These are phyloP conservation scores for Strigops habroptila DNA, from an alignment of 2,113 vertebrate species.

Conservation along the genomic window DNA sequence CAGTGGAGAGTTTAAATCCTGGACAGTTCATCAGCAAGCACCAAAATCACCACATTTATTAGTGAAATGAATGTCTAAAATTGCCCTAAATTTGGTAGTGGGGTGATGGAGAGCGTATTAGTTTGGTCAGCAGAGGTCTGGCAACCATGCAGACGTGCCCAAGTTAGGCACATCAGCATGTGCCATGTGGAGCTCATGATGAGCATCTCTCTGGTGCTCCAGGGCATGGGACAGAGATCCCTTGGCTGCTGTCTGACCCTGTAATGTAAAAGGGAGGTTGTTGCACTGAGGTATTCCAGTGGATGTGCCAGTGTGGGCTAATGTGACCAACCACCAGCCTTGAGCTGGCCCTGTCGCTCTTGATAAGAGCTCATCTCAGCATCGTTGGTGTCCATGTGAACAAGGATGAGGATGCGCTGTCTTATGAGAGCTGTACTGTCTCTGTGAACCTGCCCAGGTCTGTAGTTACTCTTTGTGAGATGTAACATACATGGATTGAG, in stretches of 20 bases:
- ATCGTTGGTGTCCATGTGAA: background rate
- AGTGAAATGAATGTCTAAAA: background rate
- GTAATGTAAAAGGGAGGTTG: rapidly evolving
- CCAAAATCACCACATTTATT: background rate
- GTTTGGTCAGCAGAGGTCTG: background rate
- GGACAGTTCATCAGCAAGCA: background rate
- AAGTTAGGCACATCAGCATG: no score
- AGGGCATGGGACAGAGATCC: background rate
- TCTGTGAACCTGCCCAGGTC: background rate
- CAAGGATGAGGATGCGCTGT: background rate
- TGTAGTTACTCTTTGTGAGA: background rate
- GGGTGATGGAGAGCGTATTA: background rate
- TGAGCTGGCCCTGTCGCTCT: background rate
- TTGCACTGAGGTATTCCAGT: background rate
- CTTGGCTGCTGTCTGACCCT: background rate
- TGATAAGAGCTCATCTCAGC: background rate
- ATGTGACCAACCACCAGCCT: background rate
- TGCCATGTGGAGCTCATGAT: no score
- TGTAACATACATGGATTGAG: background rate
- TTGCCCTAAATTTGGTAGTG: background rate
- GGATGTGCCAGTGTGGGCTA: background rate
- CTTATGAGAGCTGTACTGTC: rapidly evolving
- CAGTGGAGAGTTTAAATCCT: background rate
- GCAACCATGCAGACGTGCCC: background rate
- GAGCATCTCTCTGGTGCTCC: background rate